phyloP scores from a whole-genome alignment of 1,140 invertebrate genomes.

The Pseudomyrmex dendroicus region DNA sequence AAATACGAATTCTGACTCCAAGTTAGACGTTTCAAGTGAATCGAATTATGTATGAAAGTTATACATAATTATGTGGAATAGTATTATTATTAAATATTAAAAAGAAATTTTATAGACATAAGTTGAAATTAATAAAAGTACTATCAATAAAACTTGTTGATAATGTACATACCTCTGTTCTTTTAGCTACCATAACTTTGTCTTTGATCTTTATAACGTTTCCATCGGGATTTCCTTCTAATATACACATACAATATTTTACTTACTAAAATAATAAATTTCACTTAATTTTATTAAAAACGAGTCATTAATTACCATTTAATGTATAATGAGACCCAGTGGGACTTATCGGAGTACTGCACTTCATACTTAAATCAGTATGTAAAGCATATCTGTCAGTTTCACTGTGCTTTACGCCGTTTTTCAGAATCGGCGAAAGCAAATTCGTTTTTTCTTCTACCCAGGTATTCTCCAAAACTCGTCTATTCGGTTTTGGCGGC shows the following conservation, averaged over 20 bases:
- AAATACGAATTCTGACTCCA: no score
- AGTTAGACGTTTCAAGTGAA: no score
- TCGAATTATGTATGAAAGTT: neutral
- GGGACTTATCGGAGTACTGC: slow-evolving; percentile 79
- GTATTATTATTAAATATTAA: neutral
- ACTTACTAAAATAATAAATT: slow-evolving; percentile 7
- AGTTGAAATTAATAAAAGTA: neutral
- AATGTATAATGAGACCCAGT: slow-evolving; percentile 74
- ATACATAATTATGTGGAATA: no score
- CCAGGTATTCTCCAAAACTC: slow-evolving; percentile 77
- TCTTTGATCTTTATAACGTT: slow-evolving; percentile 52
- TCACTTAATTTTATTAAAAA: neutral
- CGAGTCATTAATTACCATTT: slow-evolving; percentile 64
- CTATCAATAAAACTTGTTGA: neutral
- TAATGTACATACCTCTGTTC: slow-evolving; percentile 60
- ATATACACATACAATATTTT: neutral
- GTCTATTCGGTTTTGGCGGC: slow-evolving; percentile 69
- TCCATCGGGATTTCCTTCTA: slow-evolving; percentile 59
- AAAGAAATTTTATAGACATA: neutral
- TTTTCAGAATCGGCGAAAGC: slow-evolving; percentile 81
- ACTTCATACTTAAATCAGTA: slow-evolving; percentile 72
- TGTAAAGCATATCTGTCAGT: slow-evolving; percentile 59
- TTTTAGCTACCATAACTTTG: slow-evolving; percentile 47
- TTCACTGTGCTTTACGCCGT: slow-evolving; percentile 57
- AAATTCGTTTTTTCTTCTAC: slow-evolving; percentile 70